A percentile compares a stretch with the other conserved stretches of the same genome.
Evolutionary conservation across 2,797 vertebrate genomes (phyloP).

Genomic region (Discoglossus pictus): DNA sequence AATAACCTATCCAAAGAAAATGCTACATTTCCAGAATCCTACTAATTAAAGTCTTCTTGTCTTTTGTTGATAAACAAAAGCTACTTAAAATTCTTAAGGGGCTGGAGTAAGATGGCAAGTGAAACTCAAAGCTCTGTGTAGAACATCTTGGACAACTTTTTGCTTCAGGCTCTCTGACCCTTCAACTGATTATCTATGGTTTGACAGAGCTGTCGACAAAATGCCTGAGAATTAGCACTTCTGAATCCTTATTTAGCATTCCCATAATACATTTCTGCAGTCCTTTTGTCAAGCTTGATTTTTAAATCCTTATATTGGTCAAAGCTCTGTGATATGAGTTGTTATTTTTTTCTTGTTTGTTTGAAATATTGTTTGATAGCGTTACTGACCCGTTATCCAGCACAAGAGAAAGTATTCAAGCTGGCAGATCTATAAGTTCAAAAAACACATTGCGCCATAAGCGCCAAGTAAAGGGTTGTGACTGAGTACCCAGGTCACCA

Average conservation of each 20-base stretch:
- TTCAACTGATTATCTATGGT: constrained; percentile 56
- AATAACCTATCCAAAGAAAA: constrained; percentile 61
- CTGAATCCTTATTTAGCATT: constrained; percentile 63
- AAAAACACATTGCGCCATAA: too few species aligned
- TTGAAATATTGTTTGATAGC: constrained; percentile 61
- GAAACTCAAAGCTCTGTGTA: constrained; percentile 41
- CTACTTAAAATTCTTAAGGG: constrained; percentile 64
- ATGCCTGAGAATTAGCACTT: constrained; percentile 61
- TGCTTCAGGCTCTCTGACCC: constrained; percentile 57
- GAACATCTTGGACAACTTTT: constrained; percentile 51
- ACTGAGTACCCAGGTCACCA: too few species aligned
- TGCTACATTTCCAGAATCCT: constrained; percentile 50
- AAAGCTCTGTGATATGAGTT: constrained; percentile 63
- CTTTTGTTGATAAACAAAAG: constrained; percentile 56
- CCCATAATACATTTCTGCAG: constrained; percentile 61
- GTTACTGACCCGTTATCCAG: too few species aligned
- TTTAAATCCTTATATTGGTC: constrained; percentile 63
- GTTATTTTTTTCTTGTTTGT: constrained; percentile 56
- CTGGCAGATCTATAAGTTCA: too few species aligned
- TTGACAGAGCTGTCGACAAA: constrained; percentile 56
- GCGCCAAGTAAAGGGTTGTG: too few species aligned
- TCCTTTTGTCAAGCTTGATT: constrained; percentile 59
- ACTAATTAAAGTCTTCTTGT: constrained; percentile 61
- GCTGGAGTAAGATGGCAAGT: constrained; percentile 45
- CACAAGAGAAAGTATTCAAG: too few species aligned